Conservation (phyloP, 2,888 invertebrate genomes). For the Chrysopilus asiliformis region DNA sequence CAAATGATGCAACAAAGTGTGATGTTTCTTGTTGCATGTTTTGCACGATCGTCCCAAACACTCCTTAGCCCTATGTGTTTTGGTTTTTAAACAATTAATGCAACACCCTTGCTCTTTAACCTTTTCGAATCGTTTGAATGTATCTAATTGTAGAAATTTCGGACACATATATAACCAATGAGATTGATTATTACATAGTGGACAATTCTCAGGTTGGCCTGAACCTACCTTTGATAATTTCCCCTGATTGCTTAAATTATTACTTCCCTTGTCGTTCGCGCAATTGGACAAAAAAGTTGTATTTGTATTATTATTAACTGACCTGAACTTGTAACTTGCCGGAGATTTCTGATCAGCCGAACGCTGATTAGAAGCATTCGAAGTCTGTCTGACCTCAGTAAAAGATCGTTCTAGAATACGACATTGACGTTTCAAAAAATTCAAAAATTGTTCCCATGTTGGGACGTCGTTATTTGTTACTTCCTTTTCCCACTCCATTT, state of each 20-base stretch:
- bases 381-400: background rate
- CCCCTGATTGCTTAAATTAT: background rate
- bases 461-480: background rate
- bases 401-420: background rate
- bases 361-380: too few relatives aligned
- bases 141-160: background rate
- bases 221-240: background rate
- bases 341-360: too few relatives aligned
- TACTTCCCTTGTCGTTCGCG: too few relatives aligned
- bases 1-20: background rate
- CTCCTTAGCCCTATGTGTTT: background rate
- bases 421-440: background rate
- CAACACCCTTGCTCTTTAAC: background rate
- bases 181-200: background rate
- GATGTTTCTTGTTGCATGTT: background rate
- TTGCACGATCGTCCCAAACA: background rate
- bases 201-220: background rate
- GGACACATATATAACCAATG: background rate
- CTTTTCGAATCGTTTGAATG: background rate
- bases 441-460: background rate
- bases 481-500: slow-evolving; percentile 1
- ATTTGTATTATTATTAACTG: background rate
- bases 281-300: background rate
- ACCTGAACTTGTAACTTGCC: background rate
- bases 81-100: background rate